Evolutionary conservation across 2,797 vertebrate genomes (phyloP).

Genomic region (Dermochelys coriacea): DNA sequence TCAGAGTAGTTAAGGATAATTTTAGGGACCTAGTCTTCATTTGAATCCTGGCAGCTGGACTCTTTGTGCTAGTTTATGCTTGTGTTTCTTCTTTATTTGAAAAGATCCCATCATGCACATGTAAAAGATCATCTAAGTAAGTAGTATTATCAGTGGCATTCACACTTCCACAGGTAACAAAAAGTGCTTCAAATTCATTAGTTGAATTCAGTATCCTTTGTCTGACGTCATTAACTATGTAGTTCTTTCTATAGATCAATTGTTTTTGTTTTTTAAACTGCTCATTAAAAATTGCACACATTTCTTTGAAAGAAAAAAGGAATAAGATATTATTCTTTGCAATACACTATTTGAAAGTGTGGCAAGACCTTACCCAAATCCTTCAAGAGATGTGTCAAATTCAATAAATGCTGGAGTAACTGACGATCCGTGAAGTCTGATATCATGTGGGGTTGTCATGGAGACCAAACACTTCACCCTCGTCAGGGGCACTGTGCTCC

Average conservation of each 20-base stretch:
- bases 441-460: slow-evolving; percentile 99
- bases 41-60: not conserved
- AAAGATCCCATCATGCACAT: not conserved
- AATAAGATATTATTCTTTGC: not conserved
- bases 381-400: slow-evolving; percentile 96
- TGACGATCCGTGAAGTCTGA: slow-evolving; percentile 94
- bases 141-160: accelerated
- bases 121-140: not conserved
- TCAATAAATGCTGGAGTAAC: slow-evolving; percentile 96
- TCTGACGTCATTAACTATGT: not conserved
- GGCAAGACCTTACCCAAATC: slow-evolving; percentile 90
- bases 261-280: not conserved
- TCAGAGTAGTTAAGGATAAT: not conserved
- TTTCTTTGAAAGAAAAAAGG: not conserved
- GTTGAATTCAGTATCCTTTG: not conserved
- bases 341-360: not conserved
- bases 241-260: not conserved
- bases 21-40: accelerated
- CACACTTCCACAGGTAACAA: not conserved
- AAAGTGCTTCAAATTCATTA: not conserved
- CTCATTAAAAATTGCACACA: not conserved
- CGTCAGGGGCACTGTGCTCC: slow-evolving; percentile 96
- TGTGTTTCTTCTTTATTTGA: accelerated
- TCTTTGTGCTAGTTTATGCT: not conserved
- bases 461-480: slow-evolving; percentile 98